Evolutionary conservation across 2,113 vertebrate species (phyloP), one percentile per base, ranked within the genome.

Genomic region (Malaclemys terrapin): DNA sequence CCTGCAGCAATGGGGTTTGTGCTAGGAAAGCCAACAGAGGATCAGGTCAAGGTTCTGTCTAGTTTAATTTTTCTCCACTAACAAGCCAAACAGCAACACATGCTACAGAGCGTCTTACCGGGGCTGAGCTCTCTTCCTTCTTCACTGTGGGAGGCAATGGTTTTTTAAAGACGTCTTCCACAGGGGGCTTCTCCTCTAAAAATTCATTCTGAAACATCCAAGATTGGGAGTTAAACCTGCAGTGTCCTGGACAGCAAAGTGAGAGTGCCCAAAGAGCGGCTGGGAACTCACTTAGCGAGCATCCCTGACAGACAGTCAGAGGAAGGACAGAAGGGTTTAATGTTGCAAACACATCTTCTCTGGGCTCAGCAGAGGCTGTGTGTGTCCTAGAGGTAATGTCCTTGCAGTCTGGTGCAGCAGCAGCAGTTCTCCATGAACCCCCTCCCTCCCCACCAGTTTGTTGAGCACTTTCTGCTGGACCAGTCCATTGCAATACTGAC

Each of bases 101-200:
- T n/a, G 42, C 49, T n/a, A 62, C 42, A 5, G 59, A 93, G 80
- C 17, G 85, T 49, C 98, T 98, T 97, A 99, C 98, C 0, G 98
- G 98, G n/a, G 98, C 97, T 31, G 98, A 65, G 29, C 97, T 98
- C 92, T 98, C 98, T 5, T 99, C 99, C 85, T 99, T 99, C 50
- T 99, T 99, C 97, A 98, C 98, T 17, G 97, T 96, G 62, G 99
- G 99, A 93, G 99, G 98, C 53, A 99, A 97, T 27, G 99, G 99
- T 91, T 99, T 99, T 98, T 99, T 99, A 97, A 99, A 99, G 75
- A 99, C 98, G 17, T 99, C 99, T 86, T 99, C 99, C 82, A 96
- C 96, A 79, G 98, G 88, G 10, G 94, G 81, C 54, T 97, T 98
- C 91, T 96, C 98, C 76, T 98, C 98, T 93, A 80, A 96, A 82